phyloP scores from a whole-genome alignment of 2,113 vertebrate species.

The Tiliqua scincoides region DNA sequence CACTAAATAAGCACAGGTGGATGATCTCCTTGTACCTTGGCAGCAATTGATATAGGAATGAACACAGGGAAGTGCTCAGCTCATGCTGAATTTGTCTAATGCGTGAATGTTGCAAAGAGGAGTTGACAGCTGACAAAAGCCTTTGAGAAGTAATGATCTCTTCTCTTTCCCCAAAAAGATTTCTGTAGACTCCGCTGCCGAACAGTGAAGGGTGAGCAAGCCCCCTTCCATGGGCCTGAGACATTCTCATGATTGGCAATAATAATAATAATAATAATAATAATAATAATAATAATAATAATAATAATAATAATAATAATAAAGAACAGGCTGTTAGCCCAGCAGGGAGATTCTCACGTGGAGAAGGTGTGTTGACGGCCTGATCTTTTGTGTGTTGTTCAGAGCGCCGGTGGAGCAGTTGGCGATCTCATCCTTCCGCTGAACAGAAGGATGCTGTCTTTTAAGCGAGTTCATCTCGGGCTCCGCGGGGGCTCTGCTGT shows the following conservation, averaged over 20 bases:
- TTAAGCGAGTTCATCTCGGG: not conserved
- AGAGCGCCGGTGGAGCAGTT: not conserved
- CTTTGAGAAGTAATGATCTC: not conserved
- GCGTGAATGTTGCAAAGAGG: too few species aligned
- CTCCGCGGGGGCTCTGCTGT: not conserved
- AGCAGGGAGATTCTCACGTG: not conserved
- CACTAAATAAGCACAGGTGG: too few species aligned
- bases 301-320: too few species aligned
- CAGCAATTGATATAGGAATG: not conserved
- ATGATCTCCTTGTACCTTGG: not conserved
- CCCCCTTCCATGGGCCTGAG: not conserved
- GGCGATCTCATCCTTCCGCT: not conserved
- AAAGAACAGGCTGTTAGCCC: not conserved
- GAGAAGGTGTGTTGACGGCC: not conserved
- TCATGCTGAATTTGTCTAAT: not conserved
- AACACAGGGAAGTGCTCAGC: not conserved
- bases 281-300: too few species aligned
- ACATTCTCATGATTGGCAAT: not conserved
- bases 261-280: too few species aligned
- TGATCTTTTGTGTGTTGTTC: not conserved
- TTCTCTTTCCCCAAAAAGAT: not conserved
- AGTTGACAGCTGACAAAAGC: accelerated
- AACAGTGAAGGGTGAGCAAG: not conserved
- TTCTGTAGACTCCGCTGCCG: not conserved
- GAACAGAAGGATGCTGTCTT: not conserved